phyloP scores from a whole-genome alignment of 2,888 invertebrate genomes.

The Hesperia comma region DNA sequence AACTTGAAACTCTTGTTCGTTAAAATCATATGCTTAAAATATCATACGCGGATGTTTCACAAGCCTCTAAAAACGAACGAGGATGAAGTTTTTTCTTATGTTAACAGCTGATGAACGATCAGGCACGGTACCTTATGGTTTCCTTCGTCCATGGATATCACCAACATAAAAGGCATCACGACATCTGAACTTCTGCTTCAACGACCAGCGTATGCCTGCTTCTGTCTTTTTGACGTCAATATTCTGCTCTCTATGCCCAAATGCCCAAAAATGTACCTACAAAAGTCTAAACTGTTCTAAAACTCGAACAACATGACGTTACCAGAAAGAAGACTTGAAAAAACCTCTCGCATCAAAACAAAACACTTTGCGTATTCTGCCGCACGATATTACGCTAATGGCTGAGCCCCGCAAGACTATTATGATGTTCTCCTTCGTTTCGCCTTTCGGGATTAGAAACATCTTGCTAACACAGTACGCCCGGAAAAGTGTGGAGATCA shows the following conservation, averaged over 20 bases:
- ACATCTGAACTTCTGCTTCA: too few species aligned
- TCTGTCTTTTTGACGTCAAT: too few species aligned
- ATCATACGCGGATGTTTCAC: not conserved
- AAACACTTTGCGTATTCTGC: constrained; percentile 1
- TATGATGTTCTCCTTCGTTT: constrained; percentile 19
- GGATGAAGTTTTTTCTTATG: not conserved
- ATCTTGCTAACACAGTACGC: constrained; percentile 20
- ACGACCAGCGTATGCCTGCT: too few species aligned
- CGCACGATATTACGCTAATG: constrained; percentile 19
- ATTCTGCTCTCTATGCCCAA: too few species aligned
- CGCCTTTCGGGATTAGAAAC: constrained; percentile 24
- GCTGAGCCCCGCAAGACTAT: not conserved
- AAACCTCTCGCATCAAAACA: not conserved
- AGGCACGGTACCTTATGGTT: too few species aligned
- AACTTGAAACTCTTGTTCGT: too few species aligned
- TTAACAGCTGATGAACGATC: too few species aligned
- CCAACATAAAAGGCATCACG: too few species aligned
- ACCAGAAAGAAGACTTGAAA: not conserved
- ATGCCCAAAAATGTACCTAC: too few species aligned
- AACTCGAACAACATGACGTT: not conserved
- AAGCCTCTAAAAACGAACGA: not conserved
- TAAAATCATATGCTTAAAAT: too few species aligned
- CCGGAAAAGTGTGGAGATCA: constrained; percentile 17
- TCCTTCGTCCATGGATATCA: too few species aligned
- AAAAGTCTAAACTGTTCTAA: too few species aligned